Evolutionary conservation across 2,888 invertebrate genomes (phyloP).

Genomic region (Pollenia angustigena): DNA sequence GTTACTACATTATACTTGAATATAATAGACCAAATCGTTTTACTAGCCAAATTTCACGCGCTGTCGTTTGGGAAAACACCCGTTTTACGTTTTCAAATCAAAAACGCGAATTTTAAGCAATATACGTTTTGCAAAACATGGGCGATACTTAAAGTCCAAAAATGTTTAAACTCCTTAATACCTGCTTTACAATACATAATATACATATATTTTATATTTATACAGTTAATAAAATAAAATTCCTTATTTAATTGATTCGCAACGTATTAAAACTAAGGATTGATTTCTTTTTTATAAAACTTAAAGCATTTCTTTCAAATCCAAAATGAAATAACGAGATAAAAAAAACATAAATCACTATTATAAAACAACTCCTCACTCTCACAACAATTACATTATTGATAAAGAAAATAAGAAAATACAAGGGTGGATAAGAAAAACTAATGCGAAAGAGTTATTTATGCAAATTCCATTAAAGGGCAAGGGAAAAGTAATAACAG

Average conservation of each 20-base stretch:
- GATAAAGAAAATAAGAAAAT: constrained; percentile 5
- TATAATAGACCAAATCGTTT: too few species aligned
- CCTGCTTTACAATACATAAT: too few species aligned
- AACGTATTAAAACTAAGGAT: neutral
- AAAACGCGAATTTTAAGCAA: too few species aligned
- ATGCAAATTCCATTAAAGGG: constrained; percentile 21
- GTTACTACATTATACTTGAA: too few species aligned
- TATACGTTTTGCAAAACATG: too few species aligned
- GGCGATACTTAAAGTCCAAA: too few species aligned
- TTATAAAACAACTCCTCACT: constrained; percentile 2
- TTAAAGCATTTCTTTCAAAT: constrained; percentile 1
- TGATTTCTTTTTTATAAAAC: constrained; percentile 5
- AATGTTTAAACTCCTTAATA: too few species aligned
- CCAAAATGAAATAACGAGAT: neutral
- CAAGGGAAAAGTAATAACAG: neutral
- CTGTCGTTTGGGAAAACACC: too few species aligned
- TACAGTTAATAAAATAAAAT: neutral
- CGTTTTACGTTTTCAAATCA: too few species aligned
- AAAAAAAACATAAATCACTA: constrained; percentile 32
- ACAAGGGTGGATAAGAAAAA: neutral
- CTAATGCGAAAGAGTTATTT: constrained; percentile 32
- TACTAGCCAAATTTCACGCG: too few species aligned
- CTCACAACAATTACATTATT: neutral
- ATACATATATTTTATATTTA: too few species aligned
- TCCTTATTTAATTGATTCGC: neutral